A percentile compares a stretch with the other conserved stretches of the same genome.
Evolutionary conservation across 2,888 invertebrate species (phyloP).

Genomic region (Iphiclides podalirius): DNA sequence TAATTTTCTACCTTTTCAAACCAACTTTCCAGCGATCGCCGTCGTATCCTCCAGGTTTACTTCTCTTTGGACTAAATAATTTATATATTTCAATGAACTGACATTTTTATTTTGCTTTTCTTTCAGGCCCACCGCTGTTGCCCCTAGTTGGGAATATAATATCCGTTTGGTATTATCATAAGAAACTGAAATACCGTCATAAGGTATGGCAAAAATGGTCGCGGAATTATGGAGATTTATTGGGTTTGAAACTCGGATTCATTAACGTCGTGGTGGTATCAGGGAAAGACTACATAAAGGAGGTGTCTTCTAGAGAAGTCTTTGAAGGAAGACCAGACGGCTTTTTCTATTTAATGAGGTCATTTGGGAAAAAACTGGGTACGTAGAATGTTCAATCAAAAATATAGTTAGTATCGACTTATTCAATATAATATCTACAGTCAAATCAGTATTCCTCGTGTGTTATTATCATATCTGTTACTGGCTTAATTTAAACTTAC

Average conservation of each 20-base stretch:
- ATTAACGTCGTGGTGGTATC: constrained; percentile 82
- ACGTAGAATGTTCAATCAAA: constrained; percentile 36
- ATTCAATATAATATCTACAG: too few relatives aligned
- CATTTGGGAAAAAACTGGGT: constrained; percentile 86
- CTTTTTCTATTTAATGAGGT: constrained; percentile 84
- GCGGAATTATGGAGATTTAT: constrained; percentile 81
- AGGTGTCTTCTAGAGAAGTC: constrained; percentile 82
- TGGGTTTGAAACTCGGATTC: constrained; percentile 83
- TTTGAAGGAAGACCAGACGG: constrained; percentile 87
- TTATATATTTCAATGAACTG: too few relatives aligned
- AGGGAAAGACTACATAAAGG: constrained; percentile 81
- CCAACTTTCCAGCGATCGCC: constrained; percentile 29
- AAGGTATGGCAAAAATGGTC: constrained; percentile 81
- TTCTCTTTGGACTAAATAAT: not conserved
- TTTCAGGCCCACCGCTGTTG: constrained; percentile 55
- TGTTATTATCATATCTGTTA: too few relatives aligned
- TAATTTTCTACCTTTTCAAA: constrained; percentile 29
- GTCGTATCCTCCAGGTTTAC: constrained; percentile 39
- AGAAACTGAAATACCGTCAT: constrained; percentile 67
- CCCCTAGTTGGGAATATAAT: constrained; percentile 64
- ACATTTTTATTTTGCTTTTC: too few relatives aligned
- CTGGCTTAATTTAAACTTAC: too few relatives aligned
- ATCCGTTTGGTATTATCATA: constrained; percentile 50
- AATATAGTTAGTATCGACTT: too few relatives aligned
- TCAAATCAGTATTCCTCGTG: too few relatives aligned